Percentiles rank a stretch among this genome's conserved stretches.
Conservation (phyloP, 2,888 invertebrate species). For the Drosophila pseudotalamancana region DNA sequence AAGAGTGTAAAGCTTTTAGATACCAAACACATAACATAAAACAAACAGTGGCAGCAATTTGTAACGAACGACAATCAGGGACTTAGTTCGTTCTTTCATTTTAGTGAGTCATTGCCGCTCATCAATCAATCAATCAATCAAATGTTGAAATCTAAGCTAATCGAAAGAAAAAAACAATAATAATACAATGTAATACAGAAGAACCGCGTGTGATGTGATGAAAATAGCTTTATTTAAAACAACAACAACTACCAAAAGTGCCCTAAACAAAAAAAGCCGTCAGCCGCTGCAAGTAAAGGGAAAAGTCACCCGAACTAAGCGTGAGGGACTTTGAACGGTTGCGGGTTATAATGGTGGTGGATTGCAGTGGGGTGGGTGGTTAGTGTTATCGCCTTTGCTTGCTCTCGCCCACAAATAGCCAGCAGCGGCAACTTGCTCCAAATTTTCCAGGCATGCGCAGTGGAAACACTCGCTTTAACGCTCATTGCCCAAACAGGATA, state of each 20-base stretch:
- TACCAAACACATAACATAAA: constrained; percentile 34
- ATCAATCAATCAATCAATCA: constrained; percentile 31
- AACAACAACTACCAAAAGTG: constrained; percentile 42
- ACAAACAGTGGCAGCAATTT: constrained; percentile 28
- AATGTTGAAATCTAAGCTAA: constrained; percentile 5
- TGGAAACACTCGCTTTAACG: constrained; percentile 16
- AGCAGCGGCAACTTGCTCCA: constrained; percentile 70
- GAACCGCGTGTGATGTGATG: constrained; percentile 16
- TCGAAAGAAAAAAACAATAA: constrained; percentile 6
- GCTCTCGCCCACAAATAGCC: constrained; percentile 62
- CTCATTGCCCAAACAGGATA: constrained; percentile 74
- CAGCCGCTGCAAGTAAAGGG: constrained; percentile 24
- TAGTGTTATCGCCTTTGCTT: constrained; percentile 62
- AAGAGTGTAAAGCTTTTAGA: constrained; percentile 14
- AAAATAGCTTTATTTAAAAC: constrained; percentile 18
- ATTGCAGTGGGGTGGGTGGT: constrained; percentile 29
- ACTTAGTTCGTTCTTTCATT: constrained; percentile 22
- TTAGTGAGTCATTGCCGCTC: constrained; percentile 36
- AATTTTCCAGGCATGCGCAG: constrained; percentile 64
- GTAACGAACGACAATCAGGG: constrained; percentile 29
- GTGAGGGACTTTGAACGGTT: constrained; percentile 51
- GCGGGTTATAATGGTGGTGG: constrained; percentile 49
- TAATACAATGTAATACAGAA: background rate
- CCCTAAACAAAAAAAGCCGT: constrained; percentile 37
- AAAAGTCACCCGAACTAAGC: constrained; percentile 34